Percentiles rank a stretch among this genome's conserved stretches.
Evolutionary conservation across 2,113 vertebrate genomes (phyloP).

Genomic region (Crocuta crocuta): DNA sequence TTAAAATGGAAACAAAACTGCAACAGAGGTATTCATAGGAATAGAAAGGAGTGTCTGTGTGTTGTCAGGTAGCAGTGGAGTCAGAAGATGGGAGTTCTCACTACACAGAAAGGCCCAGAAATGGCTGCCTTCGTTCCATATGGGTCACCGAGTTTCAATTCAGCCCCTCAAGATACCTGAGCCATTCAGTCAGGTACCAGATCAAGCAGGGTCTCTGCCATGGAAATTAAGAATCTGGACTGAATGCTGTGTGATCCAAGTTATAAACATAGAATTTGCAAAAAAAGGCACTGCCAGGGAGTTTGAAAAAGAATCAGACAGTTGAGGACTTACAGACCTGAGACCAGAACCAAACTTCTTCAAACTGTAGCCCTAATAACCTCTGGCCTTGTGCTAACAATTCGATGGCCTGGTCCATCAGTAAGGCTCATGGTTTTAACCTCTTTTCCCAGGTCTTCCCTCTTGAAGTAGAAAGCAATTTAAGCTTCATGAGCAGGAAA

Average conservation of each 20-base stretch:
- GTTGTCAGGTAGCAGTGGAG: rapidly evolving
- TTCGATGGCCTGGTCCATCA: background rate
- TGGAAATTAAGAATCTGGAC: background rate
- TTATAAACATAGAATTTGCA: background rate
- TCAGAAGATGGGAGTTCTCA: background rate
- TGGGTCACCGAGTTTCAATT: background rate
- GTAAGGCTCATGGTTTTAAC: background rate
- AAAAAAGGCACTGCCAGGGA: background rate
- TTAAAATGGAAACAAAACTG: background rate
- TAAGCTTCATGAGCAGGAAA: background rate
- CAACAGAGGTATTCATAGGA: rapidly evolving
- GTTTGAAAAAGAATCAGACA: background rate
- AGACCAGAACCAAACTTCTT: background rate
- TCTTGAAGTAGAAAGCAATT: background rate
- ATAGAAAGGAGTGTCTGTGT: rapidly evolving
- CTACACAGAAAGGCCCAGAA: background rate
- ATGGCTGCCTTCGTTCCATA: background rate
- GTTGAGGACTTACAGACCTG: background rate
- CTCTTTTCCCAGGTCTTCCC: background rate
- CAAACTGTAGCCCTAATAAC: background rate
- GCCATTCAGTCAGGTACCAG: background rate
- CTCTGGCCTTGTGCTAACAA: background rate
- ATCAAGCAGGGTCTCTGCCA: background rate
- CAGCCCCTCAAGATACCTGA: background rate
- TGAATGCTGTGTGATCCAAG: background rate